A percentile compares a stretch with the other conserved stretches of the same genome.
These are phyloP conservation scores for Athrips mouffetella DNA, from an alignment of 2,888 invertebrate species.

Conservation along the genomic window DNA sequence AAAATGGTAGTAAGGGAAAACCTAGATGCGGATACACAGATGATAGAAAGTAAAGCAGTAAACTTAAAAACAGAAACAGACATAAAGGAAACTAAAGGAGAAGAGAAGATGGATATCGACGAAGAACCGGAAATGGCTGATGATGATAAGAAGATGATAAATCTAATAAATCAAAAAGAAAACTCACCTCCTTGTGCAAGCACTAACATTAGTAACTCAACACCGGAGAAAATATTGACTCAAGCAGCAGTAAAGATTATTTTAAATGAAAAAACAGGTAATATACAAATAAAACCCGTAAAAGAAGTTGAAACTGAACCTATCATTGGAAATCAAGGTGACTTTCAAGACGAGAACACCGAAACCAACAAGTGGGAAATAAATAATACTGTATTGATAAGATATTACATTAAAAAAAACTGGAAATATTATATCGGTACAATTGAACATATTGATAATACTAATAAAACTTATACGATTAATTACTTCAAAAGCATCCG, in stretches of 20 bases:
- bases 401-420: slow-evolving; percentile 21
- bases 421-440: slow-evolving; percentile 23
- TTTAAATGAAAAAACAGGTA: slow-evolving; percentile 12
- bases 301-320: slow-evolving; percentile 9
- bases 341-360: slow-evolving; percentile 20
- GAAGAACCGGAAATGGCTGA: no score
- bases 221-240: no score
- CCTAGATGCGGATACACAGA: background rate
- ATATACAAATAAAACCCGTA: slow-evolving; percentile 14
- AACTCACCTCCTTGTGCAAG: no score
- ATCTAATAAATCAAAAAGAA: no score
- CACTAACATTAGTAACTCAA: no score
- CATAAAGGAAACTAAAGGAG: no score
- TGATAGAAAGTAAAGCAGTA: no score
- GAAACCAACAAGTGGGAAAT: slow-evolving; percentile 21
- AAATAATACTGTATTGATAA: slow-evolving; percentile 22
- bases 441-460: slow-evolving; percentile 23
- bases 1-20: no score
- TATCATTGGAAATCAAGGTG: slow-evolving; percentile 15
- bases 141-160: no score
- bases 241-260: no score
- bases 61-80: no score
- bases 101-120: no score
- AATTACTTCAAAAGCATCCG: background rate
- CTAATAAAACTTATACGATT: slow-evolving; percentile 14